Conservation (phyloP, 2,888 invertebrate species). For the Archips crataeganus region DNA sequence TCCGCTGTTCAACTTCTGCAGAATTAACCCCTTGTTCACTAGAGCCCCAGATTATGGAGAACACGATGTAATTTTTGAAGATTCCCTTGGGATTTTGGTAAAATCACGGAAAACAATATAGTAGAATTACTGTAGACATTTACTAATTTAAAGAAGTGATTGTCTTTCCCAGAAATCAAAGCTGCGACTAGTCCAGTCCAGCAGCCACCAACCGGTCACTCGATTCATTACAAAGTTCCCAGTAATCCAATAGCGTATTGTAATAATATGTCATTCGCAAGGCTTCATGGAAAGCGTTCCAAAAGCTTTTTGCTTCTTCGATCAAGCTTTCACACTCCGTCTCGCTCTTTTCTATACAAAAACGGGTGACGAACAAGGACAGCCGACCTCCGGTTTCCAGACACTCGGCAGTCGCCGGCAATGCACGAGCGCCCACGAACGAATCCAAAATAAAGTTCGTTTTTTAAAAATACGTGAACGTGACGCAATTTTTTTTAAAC, state of each 20-base stretch:
- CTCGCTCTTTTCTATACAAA: slow-evolving; percentile 47
- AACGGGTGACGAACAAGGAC: slow-evolving; percentile 49
- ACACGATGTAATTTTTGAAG: too few species aligned
- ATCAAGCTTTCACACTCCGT: slow-evolving; percentile 53
- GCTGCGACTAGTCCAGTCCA: neutral
- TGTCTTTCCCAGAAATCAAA: neutral
- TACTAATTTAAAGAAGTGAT: neutral
- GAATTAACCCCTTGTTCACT: too few species aligned
- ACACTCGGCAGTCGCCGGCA: slow-evolving; percentile 58
- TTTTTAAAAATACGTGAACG: slow-evolving; percentile 47
- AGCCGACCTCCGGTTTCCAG: slow-evolving; percentile 50
- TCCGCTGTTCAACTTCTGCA: too few species aligned
- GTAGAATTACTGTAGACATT: too few species aligned
- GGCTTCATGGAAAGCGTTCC: slow-evolving; percentile 40
- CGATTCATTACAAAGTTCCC: slow-evolving; percentile 4
- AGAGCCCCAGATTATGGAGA: too few species aligned
- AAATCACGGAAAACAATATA: too few species aligned
- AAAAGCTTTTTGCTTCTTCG: slow-evolving; percentile 52
- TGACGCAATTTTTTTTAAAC: slow-evolving; percentile 6
- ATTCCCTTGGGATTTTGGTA: too few species aligned
- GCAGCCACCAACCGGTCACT: neutral
- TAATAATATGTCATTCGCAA: slow-evolving; percentile 35
- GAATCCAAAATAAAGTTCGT: slow-evolving; percentile 48
- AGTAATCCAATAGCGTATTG: slow-evolving; percentile 28
- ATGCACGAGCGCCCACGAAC: slow-evolving; percentile 67